A percentile compares a stretch with the other conserved stretches of the same genome.
Evolutionary conservation across 2,888 invertebrate genomes (phyloP).

Genomic region (Cremastinae sp.): DNA sequence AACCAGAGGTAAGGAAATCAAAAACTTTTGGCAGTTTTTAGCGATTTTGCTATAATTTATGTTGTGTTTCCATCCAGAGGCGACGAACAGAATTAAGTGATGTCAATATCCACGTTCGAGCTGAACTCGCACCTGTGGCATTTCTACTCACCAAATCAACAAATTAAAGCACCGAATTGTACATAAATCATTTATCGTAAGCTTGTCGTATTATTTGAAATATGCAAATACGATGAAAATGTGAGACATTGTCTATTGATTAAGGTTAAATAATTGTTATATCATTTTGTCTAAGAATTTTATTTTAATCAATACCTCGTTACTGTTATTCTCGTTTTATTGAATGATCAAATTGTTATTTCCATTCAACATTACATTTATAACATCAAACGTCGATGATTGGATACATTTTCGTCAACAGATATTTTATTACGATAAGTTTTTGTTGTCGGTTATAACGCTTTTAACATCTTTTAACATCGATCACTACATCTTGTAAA

Average conservation of each 20-base stretch:
- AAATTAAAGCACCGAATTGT: slow-evolving; percentile 28
- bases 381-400: slow-evolving; percentile 38
- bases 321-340: slow-evolving; percentile 18
- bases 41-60: too few species aligned
- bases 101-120: background rate
- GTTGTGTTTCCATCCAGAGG: too few species aligned
- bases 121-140: background rate
- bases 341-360: slow-evolving; percentile 26
- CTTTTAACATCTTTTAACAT: too few species aligned
- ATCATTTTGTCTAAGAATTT: slow-evolving; percentile 51
- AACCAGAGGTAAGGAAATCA: too few species aligned
- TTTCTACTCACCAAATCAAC: slow-evolving; percentile 16
- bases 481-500: too few species aligned
- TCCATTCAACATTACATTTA: slow-evolving; percentile 43
- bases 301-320: slow-evolving; percentile 26
- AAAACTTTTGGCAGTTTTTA: too few species aligned
- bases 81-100: too few species aligned
- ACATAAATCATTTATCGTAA: slow-evolving; percentile 35
- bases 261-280: slow-evolving; percentile 27
- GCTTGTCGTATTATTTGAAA: slow-evolving; percentile 34
- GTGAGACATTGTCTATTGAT: slow-evolving; percentile 17
- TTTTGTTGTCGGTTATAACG: too few species aligned
- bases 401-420: slow-evolving; percentile 22
- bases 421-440: too few species aligned
- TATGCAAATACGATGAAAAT: background rate